These are phyloP conservation scores for Rhingia campestris DNA, from an alignment of 2,888 invertebrate species.

Conservation along the genomic window DNA sequence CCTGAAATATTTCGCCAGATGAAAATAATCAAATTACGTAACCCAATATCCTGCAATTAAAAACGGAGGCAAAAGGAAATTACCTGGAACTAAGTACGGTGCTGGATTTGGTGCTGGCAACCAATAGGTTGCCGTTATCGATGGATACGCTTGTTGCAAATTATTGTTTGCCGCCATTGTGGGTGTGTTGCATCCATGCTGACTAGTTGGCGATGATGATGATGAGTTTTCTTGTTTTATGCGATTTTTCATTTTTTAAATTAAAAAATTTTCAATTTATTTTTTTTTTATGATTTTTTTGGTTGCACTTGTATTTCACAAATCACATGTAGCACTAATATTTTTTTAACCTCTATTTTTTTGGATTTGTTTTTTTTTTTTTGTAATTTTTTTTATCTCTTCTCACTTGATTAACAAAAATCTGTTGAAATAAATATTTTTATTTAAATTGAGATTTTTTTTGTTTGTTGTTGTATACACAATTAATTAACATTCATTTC, in stretches of 20 bases:
- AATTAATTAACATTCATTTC: conserved; percentile 64
- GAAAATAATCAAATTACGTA: conserved; percentile 57
- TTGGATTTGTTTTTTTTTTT: conserved; percentile 2
- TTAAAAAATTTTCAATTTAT: conserved; percentile 19
- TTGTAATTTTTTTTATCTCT: conserved; percentile 26
- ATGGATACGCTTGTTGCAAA: conserved; percentile 85
- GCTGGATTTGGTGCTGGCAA: conserved; percentile 90
- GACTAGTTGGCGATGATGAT: conserved; percentile 75
- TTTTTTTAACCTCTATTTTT: conserved; percentile 5
- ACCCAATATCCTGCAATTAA: conserved; percentile 69
- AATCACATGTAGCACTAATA: conserved; percentile 44
- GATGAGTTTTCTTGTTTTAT: conserved; percentile 74
- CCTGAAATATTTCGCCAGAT: neutral
- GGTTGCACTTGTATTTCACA: conserved; percentile 40
- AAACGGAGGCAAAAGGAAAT: conserved; percentile 78
- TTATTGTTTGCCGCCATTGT: conserved; percentile 70
- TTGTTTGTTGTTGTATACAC: conserved; percentile 45
- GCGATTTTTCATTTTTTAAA: conserved; percentile 76
- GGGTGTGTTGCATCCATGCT: conserved; percentile 75
- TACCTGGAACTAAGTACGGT: conserved; percentile 94
- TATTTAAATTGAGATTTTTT: neutral
- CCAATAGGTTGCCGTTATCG: conserved; percentile 93
- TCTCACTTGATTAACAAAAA: conserved; percentile 5
- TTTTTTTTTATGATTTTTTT: conserved; percentile 10
- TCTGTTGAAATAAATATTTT: conserved; percentile 6